A percentile compares a stretch with the other conserved stretches of the same genome.
phyloP scores from a whole-genome alignment of 2,797 vertebrate species.

The Rhadinocentrus ornatus region DNA sequence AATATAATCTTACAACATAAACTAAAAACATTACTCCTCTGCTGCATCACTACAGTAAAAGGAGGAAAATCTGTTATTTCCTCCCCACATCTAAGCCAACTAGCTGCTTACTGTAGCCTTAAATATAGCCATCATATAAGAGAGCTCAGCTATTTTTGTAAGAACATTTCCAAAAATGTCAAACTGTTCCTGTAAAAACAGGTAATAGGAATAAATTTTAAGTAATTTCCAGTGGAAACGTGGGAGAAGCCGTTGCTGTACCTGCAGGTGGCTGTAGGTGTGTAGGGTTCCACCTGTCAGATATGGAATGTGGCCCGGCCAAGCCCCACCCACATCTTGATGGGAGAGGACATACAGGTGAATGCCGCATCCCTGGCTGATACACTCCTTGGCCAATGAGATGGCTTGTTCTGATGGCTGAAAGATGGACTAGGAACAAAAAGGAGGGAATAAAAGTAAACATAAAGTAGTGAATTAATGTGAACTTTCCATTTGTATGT shows the following conservation, averaged over 20 bases:
- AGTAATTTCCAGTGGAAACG: background rate
- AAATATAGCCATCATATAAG: background rate
- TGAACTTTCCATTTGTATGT: background rate
- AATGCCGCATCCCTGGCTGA: conserved; percentile 82
- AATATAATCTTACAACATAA: accelerated
- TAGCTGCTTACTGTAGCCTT: background rate
- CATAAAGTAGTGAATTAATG: background rate
- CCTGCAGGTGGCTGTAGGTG: conserved; percentile 82
- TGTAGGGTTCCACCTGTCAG: conserved; percentile 81
- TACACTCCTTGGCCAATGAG: conserved; percentile 79
- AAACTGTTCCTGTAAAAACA: background rate
- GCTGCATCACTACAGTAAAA: background rate
- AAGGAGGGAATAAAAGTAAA: background rate
- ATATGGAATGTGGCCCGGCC: conserved; percentile 82
- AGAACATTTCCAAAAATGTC: background rate
- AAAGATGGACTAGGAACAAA: conserved; percentile 79
- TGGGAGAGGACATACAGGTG: conserved; percentile 82
- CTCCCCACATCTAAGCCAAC: background rate
- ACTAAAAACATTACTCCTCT: too few relatives aligned
- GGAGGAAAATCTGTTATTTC: background rate
- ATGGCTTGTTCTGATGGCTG: conserved; percentile 74
- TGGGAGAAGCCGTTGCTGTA: conserved; percentile 23
- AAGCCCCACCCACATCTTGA: conserved; percentile 81
- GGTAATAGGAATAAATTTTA: background rate
- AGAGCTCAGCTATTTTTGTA: too few relatives aligned